phyloP scores from a whole-genome alignment of 2,113 vertebrate genomes.

The Pao palembangensis region DNA sequence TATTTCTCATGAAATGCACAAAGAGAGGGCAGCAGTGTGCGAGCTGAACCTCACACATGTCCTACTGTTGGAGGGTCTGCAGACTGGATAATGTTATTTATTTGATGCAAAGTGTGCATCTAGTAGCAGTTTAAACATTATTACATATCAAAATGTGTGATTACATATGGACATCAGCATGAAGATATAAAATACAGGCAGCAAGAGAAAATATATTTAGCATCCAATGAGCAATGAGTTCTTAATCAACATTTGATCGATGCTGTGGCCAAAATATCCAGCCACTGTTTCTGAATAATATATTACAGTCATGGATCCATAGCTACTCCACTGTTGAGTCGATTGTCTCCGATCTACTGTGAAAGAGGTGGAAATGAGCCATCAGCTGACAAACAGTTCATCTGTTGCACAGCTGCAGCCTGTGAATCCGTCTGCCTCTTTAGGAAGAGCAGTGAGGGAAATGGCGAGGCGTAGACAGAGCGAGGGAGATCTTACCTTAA shows the following conservation, averaged over 20 bases:
- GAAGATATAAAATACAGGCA: no score
- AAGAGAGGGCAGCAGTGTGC: slow-evolving; percentile 9
- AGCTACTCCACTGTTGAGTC: slow-evolving; percentile 34
- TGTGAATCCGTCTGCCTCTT: slow-evolving; percentile 33
- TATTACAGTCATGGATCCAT: slow-evolving; percentile 26
- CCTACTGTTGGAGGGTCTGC: background rate
- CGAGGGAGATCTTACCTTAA: slow-evolving; percentile 41
- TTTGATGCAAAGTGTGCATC: background rate
- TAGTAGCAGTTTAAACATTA: background rate
- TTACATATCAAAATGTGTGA: no score
- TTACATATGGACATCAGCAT: no score
- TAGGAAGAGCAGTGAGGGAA: slow-evolving; percentile 26
- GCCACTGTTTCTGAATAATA: slow-evolving; percentile 31
- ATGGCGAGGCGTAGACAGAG: slow-evolving; percentile 26
- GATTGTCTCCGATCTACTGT: slow-evolving; percentile 57
- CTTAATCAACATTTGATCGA: slow-evolving; percentile 23
- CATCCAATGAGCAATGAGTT: slow-evolving; percentile 10
- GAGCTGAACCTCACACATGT: slow-evolving; percentile 1
- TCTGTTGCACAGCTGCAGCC: slow-evolving; percentile 67
- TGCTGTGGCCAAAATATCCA: slow-evolving; percentile 27
- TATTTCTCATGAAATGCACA: slow-evolving; percentile 43
- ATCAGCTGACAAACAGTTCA: slow-evolving; percentile 59
- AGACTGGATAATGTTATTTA: background rate
- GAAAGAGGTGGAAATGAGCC: slow-evolving; percentile 61
- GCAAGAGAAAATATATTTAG: no score